Evolutionary conservation across 2,113 vertebrate species (phyloP).

Genomic region (Dolichallabes microphthalmus): DNA sequence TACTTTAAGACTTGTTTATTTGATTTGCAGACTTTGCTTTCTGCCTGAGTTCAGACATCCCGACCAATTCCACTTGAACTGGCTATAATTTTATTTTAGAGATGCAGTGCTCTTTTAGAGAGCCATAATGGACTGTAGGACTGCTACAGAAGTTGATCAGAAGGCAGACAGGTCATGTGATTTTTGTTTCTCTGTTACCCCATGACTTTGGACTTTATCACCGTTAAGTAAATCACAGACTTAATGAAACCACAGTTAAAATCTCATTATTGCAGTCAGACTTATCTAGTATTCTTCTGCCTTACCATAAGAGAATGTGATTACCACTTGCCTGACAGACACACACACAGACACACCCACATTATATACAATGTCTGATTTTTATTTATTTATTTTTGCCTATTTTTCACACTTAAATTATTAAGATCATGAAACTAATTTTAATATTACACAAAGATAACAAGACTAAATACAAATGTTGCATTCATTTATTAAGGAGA

Average conservation of each 20-base stretch:
- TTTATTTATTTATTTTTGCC: too few species aligned
- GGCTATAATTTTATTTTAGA: neutral
- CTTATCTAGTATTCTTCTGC: neutral
- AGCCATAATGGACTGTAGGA: neutral
- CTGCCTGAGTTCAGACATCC: neutral
- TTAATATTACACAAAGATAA: too few species aligned
- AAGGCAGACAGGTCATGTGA: neutral
- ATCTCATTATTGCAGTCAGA: neutral
- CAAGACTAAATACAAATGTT: too few species aligned
- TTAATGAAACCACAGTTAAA: slow-evolving; percentile 28
- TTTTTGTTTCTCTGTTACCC: slow-evolving; percentile 13
- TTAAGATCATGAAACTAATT: too few species aligned
- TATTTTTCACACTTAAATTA: too few species aligned
- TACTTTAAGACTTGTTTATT: slow-evolving; percentile 10
- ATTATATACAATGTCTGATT: too few species aligned
- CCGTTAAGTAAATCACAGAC: slow-evolving; percentile 8
- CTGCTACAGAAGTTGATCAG: slow-evolving; percentile 3
- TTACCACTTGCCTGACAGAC: neutral
- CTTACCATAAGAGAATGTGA: neutral
- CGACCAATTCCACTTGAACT: neutral
- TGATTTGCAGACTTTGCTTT: slow-evolving; percentile 37
- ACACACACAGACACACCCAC: too few species aligned
- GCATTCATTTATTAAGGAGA: too few species aligned
- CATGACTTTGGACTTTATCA: neutral
- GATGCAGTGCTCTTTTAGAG: neutral